A percentile compares a stretch with the other conserved stretches of the same genome.
Conservation (phyloP, 2,888 invertebrate genomes). For the Cheilosia urbana region DNA sequence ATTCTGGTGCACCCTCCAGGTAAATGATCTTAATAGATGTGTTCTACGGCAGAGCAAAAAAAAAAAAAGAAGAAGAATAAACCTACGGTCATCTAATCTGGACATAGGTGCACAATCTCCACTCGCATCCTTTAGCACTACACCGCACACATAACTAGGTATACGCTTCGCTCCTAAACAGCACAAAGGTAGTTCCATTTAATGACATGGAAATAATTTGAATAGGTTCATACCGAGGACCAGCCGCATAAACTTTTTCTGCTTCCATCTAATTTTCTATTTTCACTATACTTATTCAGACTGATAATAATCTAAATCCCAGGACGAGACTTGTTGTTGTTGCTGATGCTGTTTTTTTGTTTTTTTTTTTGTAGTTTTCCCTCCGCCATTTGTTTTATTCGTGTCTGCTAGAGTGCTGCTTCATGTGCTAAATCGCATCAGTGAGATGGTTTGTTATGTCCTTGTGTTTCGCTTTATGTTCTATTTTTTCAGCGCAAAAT, state of each 20-base stretch:
- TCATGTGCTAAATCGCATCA: constrained; percentile 70
- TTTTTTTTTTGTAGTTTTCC: constrained; percentile 12
- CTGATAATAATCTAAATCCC: constrained; percentile 73
- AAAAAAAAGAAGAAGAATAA: constrained; percentile 22
- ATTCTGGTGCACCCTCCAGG: constrained; percentile 23
- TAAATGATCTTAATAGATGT: constrained; percentile 32
- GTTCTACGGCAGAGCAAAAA: background rate
- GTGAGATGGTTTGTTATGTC: constrained; percentile 60
- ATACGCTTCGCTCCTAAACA: constrained; percentile 9
- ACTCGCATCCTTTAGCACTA: constrained; percentile 12
- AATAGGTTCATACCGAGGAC: constrained; percentile 56
- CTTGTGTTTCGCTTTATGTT: constrained; percentile 35
- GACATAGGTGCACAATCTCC: constrained; percentile 28
- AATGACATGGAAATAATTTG: constrained; percentile 75
- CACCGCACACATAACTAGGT: constrained; percentile 4
- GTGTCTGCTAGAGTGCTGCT: constrained; percentile 47
- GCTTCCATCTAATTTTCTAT: constrained; percentile 70
- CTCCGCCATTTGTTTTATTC: constrained; percentile 62
- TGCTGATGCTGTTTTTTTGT: constrained; percentile 3
- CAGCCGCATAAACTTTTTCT: constrained; percentile 61
- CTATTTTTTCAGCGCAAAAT: constrained; percentile 13
- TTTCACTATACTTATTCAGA: constrained; percentile 70
- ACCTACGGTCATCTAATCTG: constrained; percentile 17
- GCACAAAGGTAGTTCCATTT: constrained; percentile 56
- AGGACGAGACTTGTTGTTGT: constrained; percentile 40